Evolutionary conservation across 2,888 invertebrate species (phyloP).

Genomic region (Drosophila suboccidentalis): DNA sequence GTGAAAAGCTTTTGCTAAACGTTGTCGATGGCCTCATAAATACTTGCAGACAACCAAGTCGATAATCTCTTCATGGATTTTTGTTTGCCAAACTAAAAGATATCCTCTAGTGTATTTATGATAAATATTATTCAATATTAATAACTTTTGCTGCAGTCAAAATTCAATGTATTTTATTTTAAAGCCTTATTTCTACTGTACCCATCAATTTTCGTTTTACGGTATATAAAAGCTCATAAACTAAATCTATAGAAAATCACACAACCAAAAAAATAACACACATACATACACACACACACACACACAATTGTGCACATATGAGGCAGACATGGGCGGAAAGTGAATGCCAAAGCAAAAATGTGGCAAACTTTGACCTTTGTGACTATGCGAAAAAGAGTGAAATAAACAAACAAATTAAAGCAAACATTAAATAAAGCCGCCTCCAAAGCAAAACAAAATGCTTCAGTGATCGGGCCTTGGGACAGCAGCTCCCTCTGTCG

Average conservation of each 20-base stretch:
- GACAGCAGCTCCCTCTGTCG: conserved; percentile 9
- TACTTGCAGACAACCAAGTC: conserved; percentile 47
- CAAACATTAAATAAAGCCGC: conserved; percentile 61
- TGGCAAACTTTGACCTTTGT: conserved; percentile 72
- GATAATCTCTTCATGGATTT: conserved; percentile 54
- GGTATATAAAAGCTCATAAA: conserved; percentile 38
- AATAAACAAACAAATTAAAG: conserved; percentile 78
- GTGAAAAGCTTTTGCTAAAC: conserved; percentile 12
- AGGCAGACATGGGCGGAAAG: conserved; percentile 18
- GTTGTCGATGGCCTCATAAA: conserved; percentile 44
- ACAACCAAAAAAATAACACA: conserved; percentile 3
- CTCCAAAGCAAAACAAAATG: conserved; percentile 52
- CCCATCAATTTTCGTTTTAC: conserved; percentile 7
- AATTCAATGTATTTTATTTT: not conserved
- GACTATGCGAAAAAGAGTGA: conserved; percentile 63
- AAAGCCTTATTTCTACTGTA: not conserved
- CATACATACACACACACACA: conserved; percentile 21
- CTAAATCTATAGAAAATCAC: conserved; percentile 46
- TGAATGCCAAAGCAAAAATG: conserved; percentile 45
- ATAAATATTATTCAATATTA: not conserved
- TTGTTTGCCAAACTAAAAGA: conserved; percentile 17
- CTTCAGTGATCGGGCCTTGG: conserved; percentile 20
- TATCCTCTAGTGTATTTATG: not conserved
- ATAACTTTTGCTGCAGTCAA: not conserved
- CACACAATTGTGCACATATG: too few relatives aligned